Base-by-base conservation (phyloP, 30 jellyfish, hydroid and myxozoan genomes). In the Hydra vulgaris region DNA sequence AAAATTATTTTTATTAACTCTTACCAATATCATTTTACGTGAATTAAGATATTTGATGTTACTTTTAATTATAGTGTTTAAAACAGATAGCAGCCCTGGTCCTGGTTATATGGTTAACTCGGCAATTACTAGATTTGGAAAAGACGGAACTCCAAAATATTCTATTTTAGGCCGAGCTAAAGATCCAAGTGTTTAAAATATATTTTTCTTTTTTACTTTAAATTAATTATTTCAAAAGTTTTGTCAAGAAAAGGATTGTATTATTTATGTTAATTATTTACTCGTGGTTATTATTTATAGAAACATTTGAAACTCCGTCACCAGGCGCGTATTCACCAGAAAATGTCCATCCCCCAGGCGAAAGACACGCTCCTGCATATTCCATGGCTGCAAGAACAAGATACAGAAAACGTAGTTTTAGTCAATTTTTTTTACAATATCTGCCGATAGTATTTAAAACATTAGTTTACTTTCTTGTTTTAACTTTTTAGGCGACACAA, bases 291-390 rank as follows among this genome's bases (percentile, higher is more conserved):
- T 12, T 3, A 40, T 40, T 40, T 40, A 40, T 71, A 92, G 98
- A 92, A 61, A 75, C 94, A 17, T 92, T 92, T 89, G 86, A 92
- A 79, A 92, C 98, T 15, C 98, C 98, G 74, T 83, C 98, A 52
- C 98, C 98, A 54, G 98, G 98, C 8, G 89, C 98, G 1, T 92
- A 92, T 72, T 92, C 98, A 17, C 98, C 98, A 1, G 98, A 92
- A 77, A 87, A 87, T 70, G 96, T 87, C 20, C 98, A 92, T 70
- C 98, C 98, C n/a, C 98, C 86, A 82, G 98, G 98, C 7, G 98
- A 92, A 71, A 56, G 95, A 55, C 98, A 87, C 73, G 98, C 98
- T 17, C 98, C 98, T 18, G 95, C 96, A 21, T 87, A 92, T 56
- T 92, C 98, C 24, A 87, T 92, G 95, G 95, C 94, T 18, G 83